Evolutionary conservation across 2,113 vertebrate genomes (phyloP), one percentile per base, ranked within the genome.

Genomic region (Lipophrys pholis): DNA sequence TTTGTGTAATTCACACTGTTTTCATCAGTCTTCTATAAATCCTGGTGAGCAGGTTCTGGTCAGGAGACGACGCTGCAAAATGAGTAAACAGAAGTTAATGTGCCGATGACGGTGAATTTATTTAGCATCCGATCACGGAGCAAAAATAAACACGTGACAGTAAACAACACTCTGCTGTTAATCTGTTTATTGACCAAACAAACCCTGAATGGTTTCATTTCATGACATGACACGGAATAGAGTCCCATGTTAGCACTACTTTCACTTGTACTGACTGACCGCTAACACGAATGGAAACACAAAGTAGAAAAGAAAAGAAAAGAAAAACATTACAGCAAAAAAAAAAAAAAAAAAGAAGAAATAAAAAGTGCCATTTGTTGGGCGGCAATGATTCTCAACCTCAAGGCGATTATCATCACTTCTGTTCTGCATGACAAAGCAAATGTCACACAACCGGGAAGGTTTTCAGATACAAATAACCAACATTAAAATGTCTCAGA

Each of bases 161-260:
- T 38, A 41, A 67, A 89, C 76, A 91, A 57, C 73, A 85, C 65
- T 75, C 70, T 49, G 46, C 48, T 64, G 82, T 87, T 90, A 83
- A 83, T 78, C 39, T 66, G 78, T 89, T 74, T 82, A 78, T 83
- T 78, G 30, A 81, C 21, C 78, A 69, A 67, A 74, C 41, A 66
- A 70, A 68, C 51, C 60, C 45, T 57, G 58, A n/a, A 72, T 59
- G 46, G 72, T 69, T 88, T 84, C 60, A 81, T 62, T 79, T 58
- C 59, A 76, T 16, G 65, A 84, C 59, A 76, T 16, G 65, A 84
- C 71, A n/a, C 53, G 76, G 52, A 73, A 79, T 35, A 54, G 42
- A 73, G 50, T 80, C 46, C 68, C 60, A 67, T 71, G 78, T 85
- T 83, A 82, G 66, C 64, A 58, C 81, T 90, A 86, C 49, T 56